Evolutionary conservation across 1,140 invertebrate species (phyloP).

Genomic region (Caenorhabditis elegans): WBcel235 BX284606.5:11124001-11124500

Average conservation of each 20-base stretch:
- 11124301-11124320: background rate
- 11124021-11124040: slow-evolving; percentile 39
- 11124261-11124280: slow-evolving; percentile 22
- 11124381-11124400: background rate
- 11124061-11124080: background rate
- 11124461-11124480: too few species aligned
- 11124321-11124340: too few species aligned
- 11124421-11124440: too few species aligned
- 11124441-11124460: too few species aligned
- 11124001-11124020: slow-evolving; percentile 89
- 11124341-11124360: background rate
- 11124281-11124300: background rate
- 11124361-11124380: background rate
- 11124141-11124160: slow-evolving; percentile 23
- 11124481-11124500: too few species aligned
- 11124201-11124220: background rate
- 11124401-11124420: too few species aligned
- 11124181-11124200: slow-evolving; percentile 24
- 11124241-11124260: background rate
- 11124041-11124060: slow-evolving; percentile 25
- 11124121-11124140: slow-evolving; percentile 32
- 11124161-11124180: slow-evolving; percentile 18
- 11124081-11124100: background rate
- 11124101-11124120: background rate
- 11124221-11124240: background rate